phyloP scores from a whole-genome alignment of 2,113 vertebrate genomes.

The Tringa solitaria region DNA sequence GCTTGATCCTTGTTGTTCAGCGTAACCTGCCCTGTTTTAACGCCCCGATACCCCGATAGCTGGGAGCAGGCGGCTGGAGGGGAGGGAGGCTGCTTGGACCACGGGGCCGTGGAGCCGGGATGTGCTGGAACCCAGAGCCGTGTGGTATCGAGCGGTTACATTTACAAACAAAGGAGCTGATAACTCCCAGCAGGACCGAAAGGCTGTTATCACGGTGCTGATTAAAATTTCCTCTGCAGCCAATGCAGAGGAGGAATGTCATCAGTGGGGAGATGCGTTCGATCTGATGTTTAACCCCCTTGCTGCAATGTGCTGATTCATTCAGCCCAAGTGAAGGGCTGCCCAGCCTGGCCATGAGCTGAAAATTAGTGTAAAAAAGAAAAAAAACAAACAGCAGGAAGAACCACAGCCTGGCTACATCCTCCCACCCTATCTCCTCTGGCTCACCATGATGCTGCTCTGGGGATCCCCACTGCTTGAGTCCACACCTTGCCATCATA shows the following conservation, averaged over 20 bases:
- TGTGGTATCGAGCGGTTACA: neutral
- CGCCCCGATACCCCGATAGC: fast-evolving
- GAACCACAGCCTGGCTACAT: neutral
- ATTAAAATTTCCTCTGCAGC: conserved; percentile 11
- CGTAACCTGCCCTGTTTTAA: neutral
- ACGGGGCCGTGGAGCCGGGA: neutral
- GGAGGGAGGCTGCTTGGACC: neutral
- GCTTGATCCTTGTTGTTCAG: neutral
- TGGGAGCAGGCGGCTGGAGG: neutral
- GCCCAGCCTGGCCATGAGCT: neutral
- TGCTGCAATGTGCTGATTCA: neutral
- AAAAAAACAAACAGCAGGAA: neutral
- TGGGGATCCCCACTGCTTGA: neutral
- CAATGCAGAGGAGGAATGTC: neutral
- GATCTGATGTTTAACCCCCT: neutral
- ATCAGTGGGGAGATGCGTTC: neutral
- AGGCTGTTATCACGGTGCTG: neutral
- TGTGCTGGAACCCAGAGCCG: neutral
- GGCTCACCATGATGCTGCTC: neutral
- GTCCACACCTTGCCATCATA: fast-evolving
- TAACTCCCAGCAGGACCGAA: conserved; percentile 4
- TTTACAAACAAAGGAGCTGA: conserved; percentile 44
- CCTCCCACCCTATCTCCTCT: neutral
- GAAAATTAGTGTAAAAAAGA: neutral
- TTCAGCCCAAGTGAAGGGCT: neutral